Percentiles rank a stretch among this genome's conserved stretches.
These are phyloP conservation scores for Pterostichus niger DNA, from an alignment of 2,888 invertebrate species.

Conservation along the genomic window DNA sequence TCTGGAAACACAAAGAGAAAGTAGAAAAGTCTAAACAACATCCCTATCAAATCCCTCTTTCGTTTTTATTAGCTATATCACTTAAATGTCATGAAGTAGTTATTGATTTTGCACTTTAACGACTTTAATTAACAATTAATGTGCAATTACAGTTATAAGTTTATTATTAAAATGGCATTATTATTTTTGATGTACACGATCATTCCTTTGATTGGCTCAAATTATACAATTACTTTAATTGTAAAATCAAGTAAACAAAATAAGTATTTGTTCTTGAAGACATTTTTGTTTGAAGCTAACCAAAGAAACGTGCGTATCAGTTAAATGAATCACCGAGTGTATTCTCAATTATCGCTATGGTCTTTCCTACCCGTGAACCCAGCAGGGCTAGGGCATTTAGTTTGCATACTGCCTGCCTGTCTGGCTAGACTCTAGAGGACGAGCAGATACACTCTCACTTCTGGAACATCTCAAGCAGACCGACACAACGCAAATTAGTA, in stretches of 20 bases:
- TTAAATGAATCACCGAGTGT: conserved; percentile 44
- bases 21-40: conserved; percentile 75
- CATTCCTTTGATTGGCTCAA: conserved; percentile 56
- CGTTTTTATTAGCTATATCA: conserved; percentile 3
- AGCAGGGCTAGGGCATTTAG: conserved; percentile 75
- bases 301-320: conserved; percentile 44
- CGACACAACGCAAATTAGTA: conserved; percentile 77
- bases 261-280: background rate
- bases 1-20: conserved; percentile 78
- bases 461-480: conserved; percentile 80
- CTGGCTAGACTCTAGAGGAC: conserved; percentile 75
- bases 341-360: conserved; percentile 50
- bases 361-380: conserved; percentile 77
- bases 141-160: conserved; percentile 6
- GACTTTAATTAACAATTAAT: conserved; percentile 5
- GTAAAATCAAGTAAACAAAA: background rate
- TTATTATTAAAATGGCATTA: conserved; percentile 30
- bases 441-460: conserved; percentile 76
- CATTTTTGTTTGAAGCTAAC: conserved; percentile 20
- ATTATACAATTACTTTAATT: background rate
- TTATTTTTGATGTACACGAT: conserved; percentile 45
- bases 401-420: conserved; percentile 65
- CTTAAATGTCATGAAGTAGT: conserved; percentile 1
- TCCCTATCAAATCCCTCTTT: conserved; percentile 56
- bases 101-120: conserved; percentile 15